phyloP scores from a whole-genome alignment of 2,113 vertebrate species.

The Cettia cetti region DNA sequence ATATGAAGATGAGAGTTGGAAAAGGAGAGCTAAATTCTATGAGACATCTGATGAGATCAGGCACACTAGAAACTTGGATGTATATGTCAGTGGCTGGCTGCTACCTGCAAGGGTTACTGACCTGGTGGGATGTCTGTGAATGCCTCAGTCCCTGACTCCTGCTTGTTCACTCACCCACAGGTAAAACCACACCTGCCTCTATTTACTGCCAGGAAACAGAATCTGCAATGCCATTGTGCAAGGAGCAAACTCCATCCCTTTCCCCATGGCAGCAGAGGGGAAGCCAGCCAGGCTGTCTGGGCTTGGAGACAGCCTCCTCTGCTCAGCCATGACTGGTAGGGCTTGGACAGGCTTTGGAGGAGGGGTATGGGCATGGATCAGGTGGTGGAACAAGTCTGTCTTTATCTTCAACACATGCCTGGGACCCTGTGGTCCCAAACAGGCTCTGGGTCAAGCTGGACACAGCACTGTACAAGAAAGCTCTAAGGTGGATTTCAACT shows the following conservation, averaged over 20 bases:
- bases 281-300: no score
- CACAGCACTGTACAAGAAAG: not conserved
- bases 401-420: not conserved
- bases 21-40: not conserved
- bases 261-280: not conserved
- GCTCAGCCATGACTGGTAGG: not conserved
- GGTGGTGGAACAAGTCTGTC: not conserved
- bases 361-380: fast-evolving
- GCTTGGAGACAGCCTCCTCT: not conserved
- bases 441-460: not conserved
- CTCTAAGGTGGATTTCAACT: not conserved
- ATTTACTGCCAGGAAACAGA: not conserved
- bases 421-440: no score
- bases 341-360: not conserved
- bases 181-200: not conserved
- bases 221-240: fast-evolving
- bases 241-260: not conserved
- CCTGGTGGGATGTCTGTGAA: not conserved
- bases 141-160: not conserved
- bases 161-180: not conserved
- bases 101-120: not conserved
- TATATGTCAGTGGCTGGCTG: not conserved
- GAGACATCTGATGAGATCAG: not conserved
- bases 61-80: not conserved
- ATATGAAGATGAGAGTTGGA: not conserved